A percentile compares a stretch with the other conserved stretches of the same genome.
phyloP scores from a whole-genome alignment of 2,113 vertebrate species.

The Notothenia rossii region DNA sequence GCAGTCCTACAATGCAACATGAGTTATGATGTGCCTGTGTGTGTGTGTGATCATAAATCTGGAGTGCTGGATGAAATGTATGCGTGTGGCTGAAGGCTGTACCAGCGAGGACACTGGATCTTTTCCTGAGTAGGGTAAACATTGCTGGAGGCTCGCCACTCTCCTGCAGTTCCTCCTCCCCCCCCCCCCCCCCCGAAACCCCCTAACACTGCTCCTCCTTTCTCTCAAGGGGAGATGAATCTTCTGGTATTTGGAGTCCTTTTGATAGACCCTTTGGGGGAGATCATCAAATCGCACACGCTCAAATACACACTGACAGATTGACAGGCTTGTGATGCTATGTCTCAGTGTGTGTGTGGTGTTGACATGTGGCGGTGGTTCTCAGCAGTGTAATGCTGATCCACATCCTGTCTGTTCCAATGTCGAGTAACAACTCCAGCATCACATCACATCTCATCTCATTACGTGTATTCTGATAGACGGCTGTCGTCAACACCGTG shows the following conservation, averaged over 20 bases:
- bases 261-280: slow-evolving; percentile 38
- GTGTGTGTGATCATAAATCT: slow-evolving; percentile 58
- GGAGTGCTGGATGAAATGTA: slow-evolving; percentile 39
- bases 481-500: slow-evolving; percentile 33
- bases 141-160: slow-evolving; percentile 43
- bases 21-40: slow-evolving; percentile 12
- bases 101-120: slow-evolving; percentile 39
- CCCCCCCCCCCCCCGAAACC: background rate
- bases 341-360: background rate
- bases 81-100: slow-evolving; percentile 40
- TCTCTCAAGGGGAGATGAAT: slow-evolving; percentile 31
- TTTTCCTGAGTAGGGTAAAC: slow-evolving; percentile 59
- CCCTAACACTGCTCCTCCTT: background rate
- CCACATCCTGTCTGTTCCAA: slow-evolving; percentile 50
- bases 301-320: slow-evolving; percentile 38
- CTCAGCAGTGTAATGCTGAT: slow-evolving; percentile 35
- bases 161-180: slow-evolving; percentile 17
- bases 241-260: slow-evolving; percentile 27
- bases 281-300: slow-evolving; percentile 21
- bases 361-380: slow-evolving; percentile 6
- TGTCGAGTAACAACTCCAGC: slow-evolving; percentile 21
- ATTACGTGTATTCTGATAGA: slow-evolving; percentile 56
- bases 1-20: slow-evolving; percentile 38
- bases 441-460: slow-evolving; percentile 60
- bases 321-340: background rate